Conservation (phyloP, 2,888 invertebrate species). For the Cantharis lateralis region DNA sequence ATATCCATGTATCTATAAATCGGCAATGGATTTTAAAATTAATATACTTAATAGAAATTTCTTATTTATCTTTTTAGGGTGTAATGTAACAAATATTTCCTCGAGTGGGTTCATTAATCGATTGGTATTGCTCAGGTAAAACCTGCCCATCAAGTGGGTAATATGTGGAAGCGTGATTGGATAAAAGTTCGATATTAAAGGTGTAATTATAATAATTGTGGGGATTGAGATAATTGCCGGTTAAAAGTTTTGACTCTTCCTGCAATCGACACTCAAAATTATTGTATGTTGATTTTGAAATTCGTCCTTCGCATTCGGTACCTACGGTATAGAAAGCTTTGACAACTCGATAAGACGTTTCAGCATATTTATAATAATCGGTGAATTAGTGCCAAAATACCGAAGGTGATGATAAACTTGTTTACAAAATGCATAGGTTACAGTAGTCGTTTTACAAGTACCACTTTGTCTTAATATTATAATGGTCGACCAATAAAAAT, state of each 20-base stretch:
- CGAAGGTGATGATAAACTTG: not conserved
- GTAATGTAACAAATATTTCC: not conserved
- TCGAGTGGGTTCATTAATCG: not conserved
- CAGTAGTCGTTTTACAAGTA: not conserved
- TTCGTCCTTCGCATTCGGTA: not conserved
- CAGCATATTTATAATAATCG: too few species aligned
- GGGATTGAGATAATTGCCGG: not conserved
- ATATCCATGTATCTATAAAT: not conserved
- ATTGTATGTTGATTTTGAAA: not conserved
- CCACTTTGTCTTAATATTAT: not conserved
- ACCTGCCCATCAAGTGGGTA: not conserved
- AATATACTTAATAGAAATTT: not conserved
- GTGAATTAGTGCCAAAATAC: not conserved
- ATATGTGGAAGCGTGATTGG: not conserved
- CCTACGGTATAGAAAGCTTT: not conserved
- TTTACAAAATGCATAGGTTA: not conserved
- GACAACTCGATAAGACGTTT: not conserved
- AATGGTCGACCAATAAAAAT: not conserved
- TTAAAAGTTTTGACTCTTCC: not conserved
- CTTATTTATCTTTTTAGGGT: not conserved
- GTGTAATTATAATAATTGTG: not conserved
- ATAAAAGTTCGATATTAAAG: not conserved
- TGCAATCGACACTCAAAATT: not conserved
- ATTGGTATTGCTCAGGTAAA: not conserved
- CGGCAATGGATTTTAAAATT: not conserved